Conservation (phyloP, 2,888 invertebrate species). For the Lumbricus terrestris region DNA sequence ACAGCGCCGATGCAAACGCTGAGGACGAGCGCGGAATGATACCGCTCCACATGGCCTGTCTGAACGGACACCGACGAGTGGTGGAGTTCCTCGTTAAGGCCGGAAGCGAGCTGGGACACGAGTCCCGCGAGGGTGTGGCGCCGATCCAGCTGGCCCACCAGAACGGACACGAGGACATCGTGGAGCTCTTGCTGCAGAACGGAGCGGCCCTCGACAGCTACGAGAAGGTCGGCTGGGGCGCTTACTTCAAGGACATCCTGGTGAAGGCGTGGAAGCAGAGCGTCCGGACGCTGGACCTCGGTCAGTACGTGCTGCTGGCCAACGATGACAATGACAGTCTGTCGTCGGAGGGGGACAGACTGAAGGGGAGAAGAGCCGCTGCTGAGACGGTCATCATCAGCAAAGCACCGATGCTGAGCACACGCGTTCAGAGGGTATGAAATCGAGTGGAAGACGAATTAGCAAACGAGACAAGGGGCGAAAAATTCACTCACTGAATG, state of each 20-base stretch:
- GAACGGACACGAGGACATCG: conserved; percentile 43
- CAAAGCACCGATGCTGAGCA: not conserved
- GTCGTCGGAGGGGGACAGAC: not conserved
- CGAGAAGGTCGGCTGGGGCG: conserved; percentile 34
- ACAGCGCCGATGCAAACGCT: conserved; percentile 36
- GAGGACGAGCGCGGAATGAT: conserved; percentile 39
- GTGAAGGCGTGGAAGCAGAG: conserved; percentile 39
- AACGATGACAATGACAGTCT: conserved; percentile 13
- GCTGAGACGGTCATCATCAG: conserved; percentile 17
- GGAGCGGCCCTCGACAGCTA: conserved; percentile 33
- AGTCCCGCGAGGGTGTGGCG: conserved; percentile 36
- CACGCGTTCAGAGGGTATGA: conserved; percentile 10
- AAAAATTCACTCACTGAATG: rapidly evolving
- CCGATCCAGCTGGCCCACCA: conserved; percentile 38
- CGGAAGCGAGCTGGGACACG: conserved; percentile 35
- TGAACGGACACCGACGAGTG: conserved; percentile 40
- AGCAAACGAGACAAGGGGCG: not conserved
- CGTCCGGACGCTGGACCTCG: conserved; percentile 32
- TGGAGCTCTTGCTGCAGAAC: conserved; percentile 34
- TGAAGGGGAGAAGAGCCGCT: conserved; percentile 3
- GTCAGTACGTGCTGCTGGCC: conserved; percentile 14
- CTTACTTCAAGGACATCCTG: conserved; percentile 40
- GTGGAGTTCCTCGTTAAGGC: conserved; percentile 42
- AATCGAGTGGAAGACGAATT: no score
- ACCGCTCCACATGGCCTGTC: conserved; percentile 41